phyloP scores from a whole-genome alignment of 2,113 vertebrate species.

The Cacatua alba region DNA sequence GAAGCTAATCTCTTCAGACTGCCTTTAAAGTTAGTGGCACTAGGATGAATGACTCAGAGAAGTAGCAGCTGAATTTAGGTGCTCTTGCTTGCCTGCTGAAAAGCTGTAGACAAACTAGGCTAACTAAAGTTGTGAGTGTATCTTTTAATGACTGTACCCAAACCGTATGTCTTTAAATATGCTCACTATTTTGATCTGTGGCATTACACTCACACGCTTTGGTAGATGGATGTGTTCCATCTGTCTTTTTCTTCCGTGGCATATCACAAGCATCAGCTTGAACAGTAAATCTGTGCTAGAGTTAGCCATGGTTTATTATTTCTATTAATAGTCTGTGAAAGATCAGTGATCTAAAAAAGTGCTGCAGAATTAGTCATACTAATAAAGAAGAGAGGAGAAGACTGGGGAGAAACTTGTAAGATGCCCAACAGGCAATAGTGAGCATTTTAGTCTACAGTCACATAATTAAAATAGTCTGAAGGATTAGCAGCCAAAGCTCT shows the following conservation, averaged over 20 bases:
- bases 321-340: not conserved
- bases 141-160: not conserved
- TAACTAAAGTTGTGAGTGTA: not conserved
- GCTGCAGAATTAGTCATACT: not conserved
- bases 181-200: not conserved
- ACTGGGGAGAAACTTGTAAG: not conserved
- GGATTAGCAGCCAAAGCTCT: not conserved
- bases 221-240: not conserved
- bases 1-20: not conserved
- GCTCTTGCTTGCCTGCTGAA: not conserved
- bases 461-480: not conserved
- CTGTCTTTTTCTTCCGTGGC: not conserved
- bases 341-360: not conserved
- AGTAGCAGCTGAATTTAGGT: not conserved
- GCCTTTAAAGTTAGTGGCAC: not conserved
- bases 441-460: not conserved
- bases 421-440: not conserved
- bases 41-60: slow-evolving; percentile 1
- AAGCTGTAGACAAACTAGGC: not conserved
- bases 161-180: not conserved
- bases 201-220: not conserved
- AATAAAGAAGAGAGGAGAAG: not conserved
- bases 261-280: not conserved
- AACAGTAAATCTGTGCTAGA: not conserved
- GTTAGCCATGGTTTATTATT: not conserved